A percentile compares a stretch with the other conserved stretches of the same genome.
phyloP scores from a whole-genome alignment of 2,113 vertebrate species.

The Gasterosteus aculeatus region DNA sequence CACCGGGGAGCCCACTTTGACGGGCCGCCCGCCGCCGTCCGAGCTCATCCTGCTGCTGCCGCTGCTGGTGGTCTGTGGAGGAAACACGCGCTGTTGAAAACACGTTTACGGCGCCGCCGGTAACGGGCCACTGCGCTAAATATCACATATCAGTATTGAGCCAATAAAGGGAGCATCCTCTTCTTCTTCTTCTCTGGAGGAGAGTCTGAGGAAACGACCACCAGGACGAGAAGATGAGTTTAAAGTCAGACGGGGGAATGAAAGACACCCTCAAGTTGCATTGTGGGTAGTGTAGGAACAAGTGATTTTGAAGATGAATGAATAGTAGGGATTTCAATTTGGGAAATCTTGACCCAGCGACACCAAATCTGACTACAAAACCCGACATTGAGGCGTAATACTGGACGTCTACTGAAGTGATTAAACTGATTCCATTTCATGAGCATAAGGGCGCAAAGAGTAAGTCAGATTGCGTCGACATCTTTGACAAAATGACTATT shows the following conservation, averaged over 20 bases:
- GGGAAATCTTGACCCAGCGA: neutral
- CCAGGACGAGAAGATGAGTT: neutral
- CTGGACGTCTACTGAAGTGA: neutral
- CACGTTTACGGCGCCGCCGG: neutral
- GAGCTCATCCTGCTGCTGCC: slow-evolving; percentile 90
- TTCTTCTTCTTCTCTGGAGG: neutral
- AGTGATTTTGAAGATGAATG: neutral
- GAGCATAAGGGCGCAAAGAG: neutral
- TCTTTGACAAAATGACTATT: neutral
- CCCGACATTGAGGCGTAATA: neutral
- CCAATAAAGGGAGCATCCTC: neutral
- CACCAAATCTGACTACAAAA: neutral
- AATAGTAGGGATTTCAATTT: neutral
- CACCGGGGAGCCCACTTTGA: slow-evolving; percentile 92
- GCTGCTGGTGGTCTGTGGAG: slow-evolving; percentile 83
- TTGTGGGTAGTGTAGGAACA: neutral
- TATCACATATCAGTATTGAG: neutral
- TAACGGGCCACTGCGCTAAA: neutral
- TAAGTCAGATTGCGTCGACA: neutral
- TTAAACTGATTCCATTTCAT: neutral
- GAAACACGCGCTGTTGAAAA: neutral
- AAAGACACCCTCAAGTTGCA: neutral
- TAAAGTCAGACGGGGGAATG: neutral
- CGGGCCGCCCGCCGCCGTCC: slow-evolving; percentile 85
- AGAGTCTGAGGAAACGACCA: neutral